Base-by-base conservation (phyloP, 2,113 vertebrate species). In the Corythornis madagascariensis region DNA sequence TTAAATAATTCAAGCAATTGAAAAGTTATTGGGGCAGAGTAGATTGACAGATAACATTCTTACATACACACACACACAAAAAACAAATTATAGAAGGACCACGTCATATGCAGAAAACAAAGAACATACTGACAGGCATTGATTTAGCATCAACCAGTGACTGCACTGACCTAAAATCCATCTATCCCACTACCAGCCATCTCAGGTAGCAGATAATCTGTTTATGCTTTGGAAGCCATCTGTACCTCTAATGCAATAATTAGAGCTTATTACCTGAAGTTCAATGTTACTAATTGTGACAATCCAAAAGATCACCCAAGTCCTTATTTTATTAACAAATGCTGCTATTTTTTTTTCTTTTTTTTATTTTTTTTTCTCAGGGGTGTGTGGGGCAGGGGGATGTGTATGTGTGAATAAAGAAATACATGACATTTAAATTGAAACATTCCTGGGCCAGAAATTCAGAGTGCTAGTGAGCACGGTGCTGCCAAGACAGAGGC, bases 151-250 rank as follows among this genome's bases (percentile, higher is more conserved):
- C 35, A 82, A 18, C 10, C 53, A 85, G 48, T 89, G n/a, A 4
- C 72, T 90, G 29, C 79, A 42, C 45, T 76, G 83, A 73, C 35
- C 72, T 85, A 83, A 90, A 94, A 90, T 86, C 50, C 45, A 48
- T 73, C 50, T 89, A 28, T 72, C 67, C 12, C 55, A 57, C 59
- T 85, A 69, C 74, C 74, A 81, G 76, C 2, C 26, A 56, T 38
- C 25, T 20, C 75, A 70, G 59, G 64, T 61, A 76, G 42, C 42
- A 70, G 55, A n/a, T 88, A 69, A 90, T 65, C 67, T 78, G 25
- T 38, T 72, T 48, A 60, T 70, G 64, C 45, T 75, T 21, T 24
- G 35, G 82, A 83, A 76, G n/a, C 16, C n/a, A 24, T 53, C 55
- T 76, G 63, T 52, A 24, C 26, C 18, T 72, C 24, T 76, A 69